Percentiles rank a stretch among this genome's conserved stretches.
Conservation (phyloP, 2,888 invertebrate species). For the Andrena bicolor region DNA sequence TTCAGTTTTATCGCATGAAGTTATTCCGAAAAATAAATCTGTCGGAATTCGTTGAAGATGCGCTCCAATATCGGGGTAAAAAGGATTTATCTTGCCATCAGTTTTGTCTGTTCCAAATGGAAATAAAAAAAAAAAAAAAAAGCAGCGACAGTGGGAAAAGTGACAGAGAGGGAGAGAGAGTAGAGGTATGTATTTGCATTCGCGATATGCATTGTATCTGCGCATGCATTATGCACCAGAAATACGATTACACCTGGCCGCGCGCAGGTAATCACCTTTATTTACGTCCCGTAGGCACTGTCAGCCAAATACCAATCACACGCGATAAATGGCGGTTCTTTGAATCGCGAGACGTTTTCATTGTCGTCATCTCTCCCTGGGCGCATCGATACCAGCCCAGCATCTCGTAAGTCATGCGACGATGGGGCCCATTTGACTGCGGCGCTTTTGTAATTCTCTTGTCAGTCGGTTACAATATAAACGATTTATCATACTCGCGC, state of each 20-base stretch:
- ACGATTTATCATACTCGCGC: slow-evolving; percentile 64
- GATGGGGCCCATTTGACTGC: slow-evolving; percentile 50
- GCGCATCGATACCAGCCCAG: slow-evolving; percentile 71
- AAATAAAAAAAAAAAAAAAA: not conserved
- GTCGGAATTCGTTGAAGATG: slow-evolving; percentile 31
- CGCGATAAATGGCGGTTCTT: slow-evolving; percentile 65
- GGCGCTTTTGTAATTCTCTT: slow-evolving; percentile 55
- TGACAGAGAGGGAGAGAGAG: not conserved
- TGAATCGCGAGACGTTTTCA: slow-evolving; percentile 65
- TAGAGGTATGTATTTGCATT: slow-evolving; percentile 21
- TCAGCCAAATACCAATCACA: slow-evolving; percentile 52
- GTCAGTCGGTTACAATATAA: slow-evolving; percentile 63
- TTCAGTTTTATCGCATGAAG: slow-evolving; percentile 34
- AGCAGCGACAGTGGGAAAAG: not conserved
- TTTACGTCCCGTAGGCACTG: slow-evolving; percentile 27
- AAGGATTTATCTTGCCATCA: slow-evolving; percentile 22
- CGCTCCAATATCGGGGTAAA: slow-evolving; percentile 6
- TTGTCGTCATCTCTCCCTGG: slow-evolving; percentile 61
- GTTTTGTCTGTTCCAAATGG: not conserved
- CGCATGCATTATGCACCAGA: not conserved
- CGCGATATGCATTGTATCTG: not conserved
- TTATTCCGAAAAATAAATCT: slow-evolving; percentile 37
- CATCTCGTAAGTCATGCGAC: slow-evolving; percentile 65
- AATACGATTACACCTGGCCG: slow-evolving; percentile 29
- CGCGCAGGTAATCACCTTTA: slow-evolving; percentile 37